phyloP scores from a whole-genome alignment of 2,888 invertebrate species.

The Dynastes maya region DNA sequence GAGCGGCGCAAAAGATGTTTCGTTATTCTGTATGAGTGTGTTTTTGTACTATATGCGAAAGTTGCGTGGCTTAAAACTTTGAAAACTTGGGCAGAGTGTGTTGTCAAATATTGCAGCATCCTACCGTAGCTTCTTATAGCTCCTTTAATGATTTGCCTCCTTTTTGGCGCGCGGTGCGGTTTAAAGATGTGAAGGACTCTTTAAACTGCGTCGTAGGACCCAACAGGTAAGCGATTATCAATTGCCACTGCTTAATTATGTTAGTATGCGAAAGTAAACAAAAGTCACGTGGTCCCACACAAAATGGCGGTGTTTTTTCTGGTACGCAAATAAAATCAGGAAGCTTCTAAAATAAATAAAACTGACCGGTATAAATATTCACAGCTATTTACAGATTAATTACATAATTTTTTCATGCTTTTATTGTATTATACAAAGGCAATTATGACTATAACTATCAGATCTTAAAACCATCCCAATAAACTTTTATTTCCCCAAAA shows the following conservation, averaged over 20 bases:
- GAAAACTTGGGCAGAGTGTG: constrained; percentile 23
- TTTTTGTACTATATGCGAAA: not conserved
- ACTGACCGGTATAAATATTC: too few relatives aligned
- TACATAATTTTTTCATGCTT: too few relatives aligned
- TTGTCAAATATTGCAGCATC: constrained; percentile 12
- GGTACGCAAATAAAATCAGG: not conserved
- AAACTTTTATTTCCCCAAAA: too few relatives aligned
- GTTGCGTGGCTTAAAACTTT: not conserved
- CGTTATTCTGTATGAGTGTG: constrained; percentile 41
- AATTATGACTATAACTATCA: too few relatives aligned
- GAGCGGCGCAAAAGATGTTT: constrained; percentile 21
- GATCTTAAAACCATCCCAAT: too few relatives aligned
- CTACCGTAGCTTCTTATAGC: constrained; percentile 7
- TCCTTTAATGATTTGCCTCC: constrained; percentile 1
- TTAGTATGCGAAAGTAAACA: constrained; percentile 53
- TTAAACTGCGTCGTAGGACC: constrained; percentile 53
- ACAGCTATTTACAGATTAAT: too few relatives aligned
- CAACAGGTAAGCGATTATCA: constrained; percentile 57
- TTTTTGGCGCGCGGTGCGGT: constrained; percentile 35
- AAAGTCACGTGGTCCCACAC: constrained; percentile 56
- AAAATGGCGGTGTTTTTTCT: constrained; percentile 49
- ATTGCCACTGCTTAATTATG: constrained; percentile 11
- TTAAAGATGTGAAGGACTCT: constrained; percentile 54
- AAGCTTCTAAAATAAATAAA: not conserved
- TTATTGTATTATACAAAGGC: too few relatives aligned